Percentiles rank a stretch among this genome's conserved stretches.
These are phyloP conservation scores for Zaprionus inermis DNA, from an alignment of 1,140 invertebrate genomes.

Conservation along the genomic window DNA sequence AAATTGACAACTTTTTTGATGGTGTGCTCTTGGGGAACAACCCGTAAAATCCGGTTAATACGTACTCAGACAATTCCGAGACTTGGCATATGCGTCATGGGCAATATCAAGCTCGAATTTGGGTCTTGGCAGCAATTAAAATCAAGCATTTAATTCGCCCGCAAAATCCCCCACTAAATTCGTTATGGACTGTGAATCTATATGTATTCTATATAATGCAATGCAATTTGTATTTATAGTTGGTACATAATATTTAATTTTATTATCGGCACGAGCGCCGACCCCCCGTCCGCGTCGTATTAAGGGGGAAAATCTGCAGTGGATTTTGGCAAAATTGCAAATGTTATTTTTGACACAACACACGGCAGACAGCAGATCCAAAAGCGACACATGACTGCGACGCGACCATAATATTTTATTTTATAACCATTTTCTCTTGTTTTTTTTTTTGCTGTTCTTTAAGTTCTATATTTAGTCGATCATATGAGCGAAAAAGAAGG, in stretches of 20 bases:
- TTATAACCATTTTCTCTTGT: slow-evolving; percentile 22
- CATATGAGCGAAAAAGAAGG: slow-evolving; percentile 34
- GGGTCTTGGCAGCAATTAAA: slow-evolving; percentile 37
- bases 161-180: slow-evolving; percentile 27
- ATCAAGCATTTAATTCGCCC: not conserved
- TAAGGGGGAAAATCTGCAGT: slow-evolving; percentile 13
- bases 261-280: slow-evolving; percentile 37
- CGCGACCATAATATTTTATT: slow-evolving; percentile 3
- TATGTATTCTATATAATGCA: not conserved
- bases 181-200: slow-evolving; percentile 5
- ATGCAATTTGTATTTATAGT: slow-evolving; percentile 18
- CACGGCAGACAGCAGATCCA: slow-evolving; percentile 10
- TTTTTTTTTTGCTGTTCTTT: slow-evolving; percentile 14
- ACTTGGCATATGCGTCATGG: slow-evolving; percentile 38
- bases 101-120: slow-evolving; percentile 33
- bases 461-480: slow-evolving; percentile 52
- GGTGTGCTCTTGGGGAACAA: slow-evolving; percentile 20
- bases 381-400: slow-evolving; percentile 63
- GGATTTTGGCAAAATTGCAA: slow-evolving; percentile 74
- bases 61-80: slow-evolving; percentile 14
- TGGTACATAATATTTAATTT: slow-evolving; percentile 22
- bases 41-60: slow-evolving; percentile 72
- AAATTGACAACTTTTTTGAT: slow-evolving; percentile 61
- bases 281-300: not conserved
- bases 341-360: slow-evolving; percentile 57